Evolutionary conservation across 2,797 vertebrate species (phyloP).

Genomic region (Parotocinclus haroldoi): DNA sequence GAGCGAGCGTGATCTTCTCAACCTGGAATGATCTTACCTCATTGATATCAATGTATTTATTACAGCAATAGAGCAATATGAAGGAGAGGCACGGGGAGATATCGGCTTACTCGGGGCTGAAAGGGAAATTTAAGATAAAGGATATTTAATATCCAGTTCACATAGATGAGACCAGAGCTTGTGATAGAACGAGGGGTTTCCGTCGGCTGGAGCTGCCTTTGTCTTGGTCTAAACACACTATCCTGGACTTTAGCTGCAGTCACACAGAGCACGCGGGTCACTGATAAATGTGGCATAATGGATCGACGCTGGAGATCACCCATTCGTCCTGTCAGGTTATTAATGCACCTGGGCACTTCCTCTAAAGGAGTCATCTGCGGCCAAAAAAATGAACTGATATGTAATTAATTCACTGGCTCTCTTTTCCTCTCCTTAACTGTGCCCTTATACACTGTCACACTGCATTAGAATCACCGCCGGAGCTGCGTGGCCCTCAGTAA

Average conservation of each 20-base stretch:
- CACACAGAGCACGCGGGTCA: constrained; percentile 73
- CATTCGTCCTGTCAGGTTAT: constrained; percentile 76
- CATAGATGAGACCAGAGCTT: constrained; percentile 69
- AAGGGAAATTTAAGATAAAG: constrained; percentile 80
- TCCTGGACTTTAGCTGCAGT: constrained; percentile 79
- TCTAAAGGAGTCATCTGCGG: constrained; percentile 74
- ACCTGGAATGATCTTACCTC: constrained; percentile 75
- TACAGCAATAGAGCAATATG: constrained; percentile 76
- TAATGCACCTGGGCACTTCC: constrained; percentile 78
- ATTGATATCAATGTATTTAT: constrained; percentile 82
- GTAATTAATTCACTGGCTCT: constrained; percentile 72
- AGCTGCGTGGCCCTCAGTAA: constrained; percentile 48
- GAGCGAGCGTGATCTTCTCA: constrained; percentile 68
- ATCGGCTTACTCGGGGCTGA: constrained; percentile 78
- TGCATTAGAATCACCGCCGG: constrained; percentile 68
- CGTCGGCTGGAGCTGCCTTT: constrained; percentile 75
- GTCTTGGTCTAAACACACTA: constrained; percentile 83
- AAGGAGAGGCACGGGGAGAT: constrained; percentile 74
- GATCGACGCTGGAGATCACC: constrained; percentile 77
- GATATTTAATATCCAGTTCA: constrained; percentile 84
- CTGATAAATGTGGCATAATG: constrained; percentile 80
- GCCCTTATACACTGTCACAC: constrained; percentile 80
- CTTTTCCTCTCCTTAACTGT: constrained; percentile 63
- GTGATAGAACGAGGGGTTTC: constrained; percentile 77
- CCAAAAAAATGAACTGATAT: constrained; percentile 54